phyloP scores from a whole-genome alignment of 2,113 vertebrate genomes.

The Anthoscopus minutus region DNA sequence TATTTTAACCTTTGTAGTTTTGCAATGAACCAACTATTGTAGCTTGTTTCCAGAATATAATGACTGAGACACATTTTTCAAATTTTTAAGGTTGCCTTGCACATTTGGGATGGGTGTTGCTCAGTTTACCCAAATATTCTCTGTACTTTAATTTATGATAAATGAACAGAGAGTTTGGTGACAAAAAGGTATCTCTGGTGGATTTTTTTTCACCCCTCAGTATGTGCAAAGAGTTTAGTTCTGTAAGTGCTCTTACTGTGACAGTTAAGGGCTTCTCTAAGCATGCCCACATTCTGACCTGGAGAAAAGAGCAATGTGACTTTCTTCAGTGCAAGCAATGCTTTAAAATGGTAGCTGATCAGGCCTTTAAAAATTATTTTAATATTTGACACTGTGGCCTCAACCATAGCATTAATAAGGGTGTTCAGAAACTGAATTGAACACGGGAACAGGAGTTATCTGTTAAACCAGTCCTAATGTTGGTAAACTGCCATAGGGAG shows the following conservation, averaged over 20 bases:
- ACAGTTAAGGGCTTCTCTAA: background rate
- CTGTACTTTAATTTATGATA: background rate
- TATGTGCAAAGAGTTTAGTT: rapidly evolving
- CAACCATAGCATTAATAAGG: background rate
- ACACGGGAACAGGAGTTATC: background rate
- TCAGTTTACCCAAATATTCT: background rate
- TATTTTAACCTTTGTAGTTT: background rate
- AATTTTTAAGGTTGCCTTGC: background rate
- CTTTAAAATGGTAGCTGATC: background rate
- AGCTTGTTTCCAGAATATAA: background rate
- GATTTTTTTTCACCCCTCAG: background rate
- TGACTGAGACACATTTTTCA: background rate
- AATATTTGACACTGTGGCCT: background rate
- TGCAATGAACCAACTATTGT: background rate
- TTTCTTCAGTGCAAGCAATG: background rate
- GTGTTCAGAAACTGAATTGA: background rate
- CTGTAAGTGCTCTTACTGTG: background rate
- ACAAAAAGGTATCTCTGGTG: background rate
- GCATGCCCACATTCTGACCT: background rate
- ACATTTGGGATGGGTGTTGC: background rate
- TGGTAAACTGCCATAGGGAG: background rate
- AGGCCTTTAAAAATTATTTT: background rate
- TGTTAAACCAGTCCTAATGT: background rate
- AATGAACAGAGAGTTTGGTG: background rate
- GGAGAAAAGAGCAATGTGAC: background rate